Conservation (phyloP, 2,797 vertebrate species). For the Enteromius radiatus region DNA sequence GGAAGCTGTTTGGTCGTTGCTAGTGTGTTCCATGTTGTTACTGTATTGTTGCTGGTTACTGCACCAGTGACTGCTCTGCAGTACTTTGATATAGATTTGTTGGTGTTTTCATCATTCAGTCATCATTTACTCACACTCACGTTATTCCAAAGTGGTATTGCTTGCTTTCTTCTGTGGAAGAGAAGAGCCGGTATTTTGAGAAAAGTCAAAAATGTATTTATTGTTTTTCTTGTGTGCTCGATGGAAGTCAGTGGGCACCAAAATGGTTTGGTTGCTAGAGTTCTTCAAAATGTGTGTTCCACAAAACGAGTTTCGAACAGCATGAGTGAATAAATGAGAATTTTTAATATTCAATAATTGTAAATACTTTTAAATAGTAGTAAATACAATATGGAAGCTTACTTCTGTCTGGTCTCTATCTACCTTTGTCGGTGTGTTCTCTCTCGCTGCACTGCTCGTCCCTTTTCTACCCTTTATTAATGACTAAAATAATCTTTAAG, state of each 20-base stretch:
- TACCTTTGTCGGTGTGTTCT: conserved; percentile 21
- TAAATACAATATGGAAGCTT: neutral
- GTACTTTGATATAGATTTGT: neutral
- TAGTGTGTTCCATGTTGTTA: neutral
- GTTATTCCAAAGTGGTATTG: neutral
- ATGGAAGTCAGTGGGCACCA: neutral
- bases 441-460: neutral
- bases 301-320: neutral
- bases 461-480: conserved; percentile 62
- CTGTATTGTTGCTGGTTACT: neutral
- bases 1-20: neutral
- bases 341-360: neutral
- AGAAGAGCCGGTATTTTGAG: neutral
- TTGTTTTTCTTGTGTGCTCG: neutral
- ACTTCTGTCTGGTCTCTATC: conserved; percentile 17
- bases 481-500: conserved; percentile 71
- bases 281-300: neutral
- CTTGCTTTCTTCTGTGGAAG: neutral
- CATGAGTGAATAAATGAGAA: neutral
- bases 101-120: neutral
- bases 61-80: neutral
- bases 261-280: neutral
- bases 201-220: too few species aligned
- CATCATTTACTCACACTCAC: neutral
- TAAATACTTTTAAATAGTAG: neutral